These are phyloP conservation scores for Falcunculus frontatus DNA, from an alignment of 2,113 vertebrate genomes.

Conservation along the genomic window DNA sequence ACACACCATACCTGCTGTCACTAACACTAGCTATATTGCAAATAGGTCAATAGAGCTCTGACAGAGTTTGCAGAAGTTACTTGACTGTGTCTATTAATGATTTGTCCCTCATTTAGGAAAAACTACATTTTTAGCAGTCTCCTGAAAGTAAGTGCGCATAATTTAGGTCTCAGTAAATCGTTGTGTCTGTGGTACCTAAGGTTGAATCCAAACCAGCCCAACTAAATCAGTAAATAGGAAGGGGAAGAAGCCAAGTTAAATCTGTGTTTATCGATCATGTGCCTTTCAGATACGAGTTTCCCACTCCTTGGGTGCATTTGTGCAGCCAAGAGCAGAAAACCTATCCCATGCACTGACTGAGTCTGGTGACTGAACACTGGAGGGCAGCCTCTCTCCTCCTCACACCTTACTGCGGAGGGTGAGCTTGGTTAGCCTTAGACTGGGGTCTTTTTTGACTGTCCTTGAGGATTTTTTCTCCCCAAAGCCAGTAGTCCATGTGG, in stretches of 20 bases:
- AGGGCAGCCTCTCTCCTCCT: constrained; percentile 3
- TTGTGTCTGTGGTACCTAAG: background rate
- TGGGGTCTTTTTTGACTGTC: accelerated
- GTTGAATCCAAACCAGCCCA: background rate
- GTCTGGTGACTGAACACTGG: background rate
- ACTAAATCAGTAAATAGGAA: background rate
- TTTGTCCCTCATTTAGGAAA: background rate
- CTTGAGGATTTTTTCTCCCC: accelerated
- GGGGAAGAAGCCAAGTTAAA: background rate
- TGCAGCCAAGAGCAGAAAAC: background rate
- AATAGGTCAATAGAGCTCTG: background rate
- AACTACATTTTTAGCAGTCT: background rate
- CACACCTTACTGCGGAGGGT: background rate
- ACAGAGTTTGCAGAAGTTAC: background rate
- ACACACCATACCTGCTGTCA: background rate
- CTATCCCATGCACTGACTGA: background rate
- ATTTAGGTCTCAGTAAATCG: background rate
- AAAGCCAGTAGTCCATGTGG: background rate
- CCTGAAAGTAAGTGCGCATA: background rate
- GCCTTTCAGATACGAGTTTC: background rate
- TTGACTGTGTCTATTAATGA: background rate
- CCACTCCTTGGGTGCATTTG: accelerated
- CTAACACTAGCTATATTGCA: background rate
- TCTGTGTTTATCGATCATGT: background rate
- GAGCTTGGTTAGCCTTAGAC: background rate